phyloP scores from a whole-genome alignment of 1,140 invertebrate genomes.

The Zophobas atratus region DNA sequence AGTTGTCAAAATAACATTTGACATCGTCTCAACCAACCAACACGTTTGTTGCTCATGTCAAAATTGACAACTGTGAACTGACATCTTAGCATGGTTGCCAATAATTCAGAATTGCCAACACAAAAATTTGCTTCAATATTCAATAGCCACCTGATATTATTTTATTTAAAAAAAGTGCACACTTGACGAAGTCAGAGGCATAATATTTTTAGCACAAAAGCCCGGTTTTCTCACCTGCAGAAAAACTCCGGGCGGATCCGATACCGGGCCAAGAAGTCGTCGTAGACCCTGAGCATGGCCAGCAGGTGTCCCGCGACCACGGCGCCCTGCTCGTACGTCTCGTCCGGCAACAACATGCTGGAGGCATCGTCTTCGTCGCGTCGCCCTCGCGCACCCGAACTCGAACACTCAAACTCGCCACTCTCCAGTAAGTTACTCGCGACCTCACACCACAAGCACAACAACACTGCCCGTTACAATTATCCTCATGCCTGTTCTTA shows the following conservation, averaged over 20 bases:
- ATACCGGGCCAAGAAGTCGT: conserved; percentile 76
- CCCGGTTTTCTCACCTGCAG: conserved; percentile 67
- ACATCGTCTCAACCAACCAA: too few species aligned
- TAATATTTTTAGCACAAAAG: too few species aligned
- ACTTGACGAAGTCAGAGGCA: too few species aligned
- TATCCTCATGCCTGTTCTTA: conserved; percentile 31
- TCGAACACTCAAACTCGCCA: conserved; percentile 25
- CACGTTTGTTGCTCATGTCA: too few species aligned
- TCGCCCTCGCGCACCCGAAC: not conserved
- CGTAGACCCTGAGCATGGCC: conserved; percentile 73
- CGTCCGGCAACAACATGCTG: conserved; percentile 77
- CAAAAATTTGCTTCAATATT: too few species aligned
- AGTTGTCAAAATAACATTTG: too few species aligned
- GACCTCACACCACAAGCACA: conserved; percentile 34
- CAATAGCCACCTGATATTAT: too few species aligned
- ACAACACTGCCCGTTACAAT: conserved; percentile 33
- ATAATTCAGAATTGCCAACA: too few species aligned
- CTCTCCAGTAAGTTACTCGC: conserved; percentile 10
- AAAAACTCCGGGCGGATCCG: conserved; percentile 78
- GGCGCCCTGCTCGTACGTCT: conserved; percentile 76
- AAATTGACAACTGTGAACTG: too few species aligned
- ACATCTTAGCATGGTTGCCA: too few species aligned
- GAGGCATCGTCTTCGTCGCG: conserved; percentile 55
- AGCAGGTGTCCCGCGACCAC: conserved; percentile 70
- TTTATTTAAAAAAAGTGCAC: too few species aligned